Evolutionary conservation across 1,140 invertebrate species (phyloP).

Genomic region (Cataglyphis hispanica): DNA sequence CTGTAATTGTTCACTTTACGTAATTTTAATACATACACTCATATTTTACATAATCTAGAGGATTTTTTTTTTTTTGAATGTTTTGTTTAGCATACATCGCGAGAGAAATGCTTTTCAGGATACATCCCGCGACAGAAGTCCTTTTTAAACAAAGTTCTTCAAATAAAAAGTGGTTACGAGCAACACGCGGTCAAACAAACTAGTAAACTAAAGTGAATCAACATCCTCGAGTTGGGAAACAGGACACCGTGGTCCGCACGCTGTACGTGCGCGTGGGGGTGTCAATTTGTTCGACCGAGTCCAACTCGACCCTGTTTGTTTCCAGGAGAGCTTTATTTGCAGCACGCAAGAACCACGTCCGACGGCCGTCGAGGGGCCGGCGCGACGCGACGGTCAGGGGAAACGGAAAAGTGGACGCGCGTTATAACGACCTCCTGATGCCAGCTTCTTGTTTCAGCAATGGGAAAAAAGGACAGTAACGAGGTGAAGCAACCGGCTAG

Average conservation of each 20-base stretch:
- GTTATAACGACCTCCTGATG: conserved; percentile 83
- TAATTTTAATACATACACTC: neutral
- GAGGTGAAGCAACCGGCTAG: conserved; percentile 69
- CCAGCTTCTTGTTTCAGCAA: conserved; percentile 83
- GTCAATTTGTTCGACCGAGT: conserved; percentile 81
- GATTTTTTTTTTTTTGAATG: no score
- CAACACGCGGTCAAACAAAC: conserved; percentile 9
- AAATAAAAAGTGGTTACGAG: conserved; percentile 20
- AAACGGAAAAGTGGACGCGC: conserved; percentile 72
- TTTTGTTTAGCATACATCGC: neutral
- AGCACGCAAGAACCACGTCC: conserved; percentile 77
- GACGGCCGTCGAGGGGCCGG: conserved; percentile 59
- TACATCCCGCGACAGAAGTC: neutral
- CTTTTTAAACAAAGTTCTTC: neutral
- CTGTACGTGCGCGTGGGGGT: conserved; percentile 74
- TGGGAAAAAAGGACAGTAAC: conserved; percentile 78
- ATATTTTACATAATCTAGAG: neutral
- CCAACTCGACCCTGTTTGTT: conserved; percentile 82
- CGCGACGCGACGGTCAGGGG: conserved; percentile 44
- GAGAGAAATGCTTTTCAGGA: neutral
- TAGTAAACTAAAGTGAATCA: conserved; percentile 68
- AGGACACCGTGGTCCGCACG: conserved; percentile 45
- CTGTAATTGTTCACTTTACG: neutral
- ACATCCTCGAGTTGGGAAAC: conserved; percentile 67
- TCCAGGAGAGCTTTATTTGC: conserved; percentile 83